Percentiles rank a stretch among this genome's conserved stretches.
These are phyloP conservation scores for Papilio machaon DNA, from an alignment of 1,140 invertebrate species.

Conservation along the genomic window DNA sequence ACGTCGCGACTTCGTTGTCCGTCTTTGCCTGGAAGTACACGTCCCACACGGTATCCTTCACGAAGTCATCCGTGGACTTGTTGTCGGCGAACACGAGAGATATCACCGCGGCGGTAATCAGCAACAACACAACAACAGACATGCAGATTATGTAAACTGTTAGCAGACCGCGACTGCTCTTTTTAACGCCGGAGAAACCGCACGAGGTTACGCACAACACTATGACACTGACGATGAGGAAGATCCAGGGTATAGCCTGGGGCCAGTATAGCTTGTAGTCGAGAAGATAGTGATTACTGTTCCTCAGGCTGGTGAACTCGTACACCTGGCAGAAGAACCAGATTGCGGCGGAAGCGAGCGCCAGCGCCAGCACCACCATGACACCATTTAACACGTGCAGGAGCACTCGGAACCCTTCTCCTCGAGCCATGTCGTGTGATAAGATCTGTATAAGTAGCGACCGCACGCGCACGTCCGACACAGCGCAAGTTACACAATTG, in stretches of 20 bases:
- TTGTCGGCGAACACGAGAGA: constrained; percentile 66
- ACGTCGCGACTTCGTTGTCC: constrained; percentile 53
- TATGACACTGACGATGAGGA: constrained; percentile 62
- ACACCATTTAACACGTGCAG: constrained; percentile 65
- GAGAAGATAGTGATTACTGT: constrained; percentile 70
- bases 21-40: constrained; percentile 65
- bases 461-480: constrained; percentile 6
- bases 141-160: constrained; percentile 56
- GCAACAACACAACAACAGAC: constrained; percentile 53
- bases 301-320: constrained; percentile 64
- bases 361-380: constrained; percentile 61
- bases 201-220: constrained; percentile 62
- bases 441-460: constrained; percentile 27
- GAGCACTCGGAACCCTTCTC: constrained; percentile 46
- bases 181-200: constrained; percentile 62
- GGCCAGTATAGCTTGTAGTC: constrained; percentile 77
- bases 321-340: constrained; percentile 74
- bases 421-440: constrained; percentile 46
- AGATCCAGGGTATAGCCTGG: constrained; percentile 72
- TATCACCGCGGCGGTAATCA: constrained; percentile 58
- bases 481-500: constrained; percentile 50
- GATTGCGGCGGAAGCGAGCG: constrained; percentile 58
- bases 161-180: constrained; percentile 56
- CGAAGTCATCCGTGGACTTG: constrained; percentile 64
- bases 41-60: constrained; percentile 74